Conservation (phyloP, 2,113 vertebrate genomes). For the Columba janthina region DNA sequence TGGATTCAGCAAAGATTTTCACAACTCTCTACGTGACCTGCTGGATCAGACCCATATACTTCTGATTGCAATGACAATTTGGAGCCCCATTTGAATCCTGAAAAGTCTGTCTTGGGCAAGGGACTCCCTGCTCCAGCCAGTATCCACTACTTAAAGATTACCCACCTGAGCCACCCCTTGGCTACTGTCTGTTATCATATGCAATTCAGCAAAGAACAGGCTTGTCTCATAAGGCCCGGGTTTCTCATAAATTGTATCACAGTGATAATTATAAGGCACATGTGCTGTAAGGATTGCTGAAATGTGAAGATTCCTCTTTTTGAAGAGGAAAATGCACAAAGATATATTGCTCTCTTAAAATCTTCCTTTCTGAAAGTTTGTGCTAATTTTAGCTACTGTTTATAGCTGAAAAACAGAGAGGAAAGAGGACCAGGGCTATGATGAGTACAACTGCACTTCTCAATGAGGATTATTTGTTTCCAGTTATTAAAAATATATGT, state of each 20-base stretch:
- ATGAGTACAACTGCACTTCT: neutral
- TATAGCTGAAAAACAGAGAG: neutral
- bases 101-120: neutral
- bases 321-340: neutral
- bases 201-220: neutral
- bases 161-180: accelerated
- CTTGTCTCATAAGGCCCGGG: neutral
- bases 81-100: neutral
- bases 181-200: neutral
- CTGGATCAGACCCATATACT: neutral
- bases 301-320: neutral
- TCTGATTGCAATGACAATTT: neutral
- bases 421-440: neutral
- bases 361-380: neutral
- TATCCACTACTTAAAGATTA: neutral
- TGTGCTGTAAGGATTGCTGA: neutral
- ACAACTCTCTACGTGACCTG: accelerated
- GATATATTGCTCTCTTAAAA: neutral
- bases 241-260: neutral
- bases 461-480: neutral
- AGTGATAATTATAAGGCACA: neutral
- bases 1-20: neutral
- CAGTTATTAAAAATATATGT: neutral
- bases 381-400: neutral
- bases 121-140: neutral